phyloP scores from a whole-genome alignment of 30 jellyfish, hydroid and myxozoan genomes.

The Pseudorhiza aurosa region DNA sequence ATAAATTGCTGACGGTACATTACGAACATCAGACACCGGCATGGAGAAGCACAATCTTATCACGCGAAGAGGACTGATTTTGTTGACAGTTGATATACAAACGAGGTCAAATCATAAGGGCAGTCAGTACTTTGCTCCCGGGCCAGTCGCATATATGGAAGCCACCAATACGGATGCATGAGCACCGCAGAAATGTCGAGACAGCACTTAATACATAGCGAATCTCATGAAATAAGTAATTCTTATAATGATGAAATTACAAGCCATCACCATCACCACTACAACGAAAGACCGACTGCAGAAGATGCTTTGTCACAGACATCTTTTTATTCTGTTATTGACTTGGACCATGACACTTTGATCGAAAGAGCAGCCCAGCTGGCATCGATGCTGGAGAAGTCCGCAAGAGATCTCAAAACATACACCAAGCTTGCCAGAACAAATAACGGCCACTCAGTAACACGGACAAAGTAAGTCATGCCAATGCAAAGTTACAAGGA shows the following conservation, averaged over 20 bases:
- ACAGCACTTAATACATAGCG: neutral
- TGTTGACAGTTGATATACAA: too few species aligned
- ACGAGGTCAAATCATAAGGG: too few species aligned
- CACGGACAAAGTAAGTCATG: neutral
- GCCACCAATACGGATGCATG: too few species aligned
- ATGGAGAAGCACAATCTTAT: too few species aligned
- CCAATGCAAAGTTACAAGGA: neutral
- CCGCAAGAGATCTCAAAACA: conserved; percentile 44
- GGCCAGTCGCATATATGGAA: too few species aligned
- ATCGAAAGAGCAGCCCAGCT: conserved; percentile 51
- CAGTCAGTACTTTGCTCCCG: too few species aligned
- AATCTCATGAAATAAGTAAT: neutral
- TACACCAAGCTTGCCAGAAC: conserved; percentile 33
- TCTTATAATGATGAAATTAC: conserved; percentile 1
- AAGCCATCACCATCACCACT: neutral
- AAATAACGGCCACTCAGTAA: neutral
- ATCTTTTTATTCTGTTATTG: conserved; percentile 40
- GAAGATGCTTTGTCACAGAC: conserved; percentile 31
- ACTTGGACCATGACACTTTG: conserved; percentile 31
- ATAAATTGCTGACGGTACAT: too few species aligned
- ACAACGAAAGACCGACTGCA: neutral
- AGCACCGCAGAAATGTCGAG: neutral
- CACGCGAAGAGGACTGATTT: too few species aligned
- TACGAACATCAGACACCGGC: too few species aligned
- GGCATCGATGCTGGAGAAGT: conserved; percentile 52